Evolutionary conservation across 1,140 invertebrate species (phyloP).

Genomic region (Caenorhabditis inopinata): DNA sequence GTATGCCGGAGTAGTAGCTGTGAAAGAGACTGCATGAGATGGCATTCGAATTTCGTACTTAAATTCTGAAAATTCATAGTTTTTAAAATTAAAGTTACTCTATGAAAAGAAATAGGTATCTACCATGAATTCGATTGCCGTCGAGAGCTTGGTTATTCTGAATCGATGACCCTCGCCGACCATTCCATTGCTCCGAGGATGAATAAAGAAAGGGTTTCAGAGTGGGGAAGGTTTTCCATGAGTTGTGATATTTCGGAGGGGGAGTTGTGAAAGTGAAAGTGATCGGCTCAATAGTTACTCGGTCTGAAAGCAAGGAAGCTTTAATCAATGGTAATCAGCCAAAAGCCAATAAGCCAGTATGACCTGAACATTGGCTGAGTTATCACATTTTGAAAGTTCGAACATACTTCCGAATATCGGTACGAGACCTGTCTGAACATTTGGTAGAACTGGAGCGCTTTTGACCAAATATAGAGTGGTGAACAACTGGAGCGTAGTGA

Average conservation of each 20-base stretch:
- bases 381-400: no score
- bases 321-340: no score
- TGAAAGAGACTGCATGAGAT: background rate
- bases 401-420: background rate
- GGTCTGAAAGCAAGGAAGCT: background rate
- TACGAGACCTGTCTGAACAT: background rate
- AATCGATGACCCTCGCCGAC: background rate
- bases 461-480: background rate
- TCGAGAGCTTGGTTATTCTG: background rate
- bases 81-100: no score
- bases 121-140: background rate
- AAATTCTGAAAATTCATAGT: background rate
- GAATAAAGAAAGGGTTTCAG: background rate
- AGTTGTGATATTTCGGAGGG: background rate
- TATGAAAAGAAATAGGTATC: no score
- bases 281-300: constrained; percentile 10
- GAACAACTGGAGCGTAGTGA: background rate
- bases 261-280: constrained; percentile 11
- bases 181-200: background rate
- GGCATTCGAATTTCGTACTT: constrained; percentile 18
- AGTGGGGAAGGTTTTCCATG: background rate
- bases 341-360: no score
- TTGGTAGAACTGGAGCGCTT: background rate
- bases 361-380: no score
- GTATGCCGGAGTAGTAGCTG: background rate